Evolutionary conservation across 2,888 invertebrate species (phyloP).

Genomic region (Melinopterus prodromus): DNA sequence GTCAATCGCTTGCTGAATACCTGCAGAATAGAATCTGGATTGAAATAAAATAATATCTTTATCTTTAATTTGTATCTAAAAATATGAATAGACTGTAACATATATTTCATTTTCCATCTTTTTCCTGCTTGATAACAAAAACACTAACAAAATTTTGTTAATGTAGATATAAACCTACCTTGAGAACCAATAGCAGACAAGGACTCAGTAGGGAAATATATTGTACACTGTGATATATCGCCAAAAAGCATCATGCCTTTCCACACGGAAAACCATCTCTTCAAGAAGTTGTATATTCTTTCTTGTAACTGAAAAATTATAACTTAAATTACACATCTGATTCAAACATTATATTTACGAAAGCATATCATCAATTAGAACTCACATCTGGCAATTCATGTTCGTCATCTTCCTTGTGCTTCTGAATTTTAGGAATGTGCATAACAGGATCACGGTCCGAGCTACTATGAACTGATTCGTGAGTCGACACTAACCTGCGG

Average conservation of each 20-base stretch:
- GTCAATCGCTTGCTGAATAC: slow-evolving; percentile 63
- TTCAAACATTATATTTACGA: slow-evolving; percentile 7
- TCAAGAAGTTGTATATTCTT: slow-evolving; percentile 56
- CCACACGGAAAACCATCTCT: slow-evolving; percentile 64
- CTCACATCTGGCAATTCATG: slow-evolving; percentile 49
- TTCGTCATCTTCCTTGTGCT: slow-evolving; percentile 45
- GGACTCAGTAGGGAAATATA: slow-evolving; percentile 68
- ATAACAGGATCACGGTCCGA: slow-evolving; percentile 56
- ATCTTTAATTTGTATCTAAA: no score
- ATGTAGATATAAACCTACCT: slow-evolving; percentile 48
- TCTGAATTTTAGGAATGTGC: slow-evolving; percentile 43
- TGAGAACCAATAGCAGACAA: slow-evolving; percentile 66
- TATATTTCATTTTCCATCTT: no score
- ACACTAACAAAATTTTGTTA: no score
- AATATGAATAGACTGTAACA: no score
- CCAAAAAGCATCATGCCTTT: slow-evolving; percentile 64
- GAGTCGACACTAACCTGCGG: slow-evolving; percentile 59
- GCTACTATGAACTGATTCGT: slow-evolving; percentile 63
- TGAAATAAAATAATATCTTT: background rate
- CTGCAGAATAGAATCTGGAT: slow-evolving; percentile 31
- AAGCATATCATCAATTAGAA: slow-evolving; percentile 26
- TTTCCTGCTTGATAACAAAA: no score
- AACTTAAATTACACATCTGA: slow-evolving; percentile 9
- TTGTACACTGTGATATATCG: slow-evolving; percentile 66
- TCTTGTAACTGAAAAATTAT: slow-evolving; percentile 53